Base-by-base conservation (phyloP, 2,113 vertebrate species). In the Brachyhypopomus occidentalis region DNA sequence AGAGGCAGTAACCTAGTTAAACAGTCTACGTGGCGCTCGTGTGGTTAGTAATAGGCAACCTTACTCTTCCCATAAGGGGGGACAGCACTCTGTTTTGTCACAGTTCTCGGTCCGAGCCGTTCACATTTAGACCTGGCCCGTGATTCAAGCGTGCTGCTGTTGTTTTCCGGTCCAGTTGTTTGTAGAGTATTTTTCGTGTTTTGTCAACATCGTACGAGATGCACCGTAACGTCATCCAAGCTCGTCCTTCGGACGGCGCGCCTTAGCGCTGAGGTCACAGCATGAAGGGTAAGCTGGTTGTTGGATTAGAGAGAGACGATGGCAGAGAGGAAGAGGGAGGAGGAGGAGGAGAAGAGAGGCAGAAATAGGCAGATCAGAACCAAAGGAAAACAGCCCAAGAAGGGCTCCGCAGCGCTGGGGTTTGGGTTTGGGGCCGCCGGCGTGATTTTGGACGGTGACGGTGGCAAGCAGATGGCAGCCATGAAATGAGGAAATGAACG, bases 301-400 rank as follows among this genome's bases (percentile, higher is more conserved):
- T 67, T 30, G 30, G 64, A 67, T 67, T 67, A 67, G 22, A 77
- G 75, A 67, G 30, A 34, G 60, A 55, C 17, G 66, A 12, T 19
- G 60, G 66, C 27, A 22, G 14, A 19, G 48, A 0, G 63, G 55
- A 67, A 67, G 63, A 34, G 45, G 7, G 52, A 77, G 22, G 12
- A 67, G 30, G 12, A 67, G 30, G 30, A 30, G 30, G 3, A 30
- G 22, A 56, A 30, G 5, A n/a, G 60, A 64, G 38, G 20, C 20
- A 12, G 19, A 55, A 67, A 78, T 8, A 5, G 19, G 34, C 30
- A 78, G 17, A 36, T 20, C 17, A 67, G 16, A 67, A 16, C 30
- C 64, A 36, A 36, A 67, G 59, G 59, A 25, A 20, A 25, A 25
- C 1, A 25, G 20, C 25, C 14, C 0, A 25, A 2, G 6, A 23